These are phyloP conservation scores for Chaenocephalus aceratus DNA, from an alignment of 2,113 vertebrate genomes.

Conservation along the genomic window DNA sequence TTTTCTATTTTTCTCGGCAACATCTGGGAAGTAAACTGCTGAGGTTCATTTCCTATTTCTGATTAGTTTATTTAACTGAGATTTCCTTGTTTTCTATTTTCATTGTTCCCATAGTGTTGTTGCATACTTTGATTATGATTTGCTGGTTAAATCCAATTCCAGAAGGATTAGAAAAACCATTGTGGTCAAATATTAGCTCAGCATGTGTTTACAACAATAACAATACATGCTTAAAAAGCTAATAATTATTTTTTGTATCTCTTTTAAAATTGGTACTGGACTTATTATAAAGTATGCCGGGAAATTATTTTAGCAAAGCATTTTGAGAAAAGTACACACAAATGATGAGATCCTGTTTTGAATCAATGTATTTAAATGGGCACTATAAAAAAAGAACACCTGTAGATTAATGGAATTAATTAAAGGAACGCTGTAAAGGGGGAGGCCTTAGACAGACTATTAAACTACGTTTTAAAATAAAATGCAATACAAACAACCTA, in stretches of 20 bases:
- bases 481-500: not conserved
- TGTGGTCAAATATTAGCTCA: slow-evolving; percentile 51
- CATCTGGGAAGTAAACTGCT: slow-evolving; percentile 49
- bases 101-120: slow-evolving; percentile 42
- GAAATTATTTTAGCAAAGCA: not conserved
- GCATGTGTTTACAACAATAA: slow-evolving; percentile 48
- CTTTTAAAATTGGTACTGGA: slow-evolving; percentile 15
- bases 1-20: slow-evolving; percentile 19
- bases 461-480: not conserved
- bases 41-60: slow-evolving; percentile 51
- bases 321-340: not conserved
- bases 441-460: not conserved
- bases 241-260: slow-evolving; percentile 4
- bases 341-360: not conserved
- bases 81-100: slow-evolving; percentile 41
- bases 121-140: slow-evolving; percentile 45
- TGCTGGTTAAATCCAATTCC: slow-evolving; percentile 57
- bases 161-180: slow-evolving; percentile 56
- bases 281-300: not conserved
- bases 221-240: slow-evolving; percentile 44
- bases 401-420: not conserved
- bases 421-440: not conserved
- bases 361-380: not conserved
- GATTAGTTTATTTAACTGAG: slow-evolving; percentile 60
- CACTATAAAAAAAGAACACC: not conserved